Base-by-base conservation (phyloP, 1,140 invertebrate species). In the Habropoda laboriosa region DNA sequence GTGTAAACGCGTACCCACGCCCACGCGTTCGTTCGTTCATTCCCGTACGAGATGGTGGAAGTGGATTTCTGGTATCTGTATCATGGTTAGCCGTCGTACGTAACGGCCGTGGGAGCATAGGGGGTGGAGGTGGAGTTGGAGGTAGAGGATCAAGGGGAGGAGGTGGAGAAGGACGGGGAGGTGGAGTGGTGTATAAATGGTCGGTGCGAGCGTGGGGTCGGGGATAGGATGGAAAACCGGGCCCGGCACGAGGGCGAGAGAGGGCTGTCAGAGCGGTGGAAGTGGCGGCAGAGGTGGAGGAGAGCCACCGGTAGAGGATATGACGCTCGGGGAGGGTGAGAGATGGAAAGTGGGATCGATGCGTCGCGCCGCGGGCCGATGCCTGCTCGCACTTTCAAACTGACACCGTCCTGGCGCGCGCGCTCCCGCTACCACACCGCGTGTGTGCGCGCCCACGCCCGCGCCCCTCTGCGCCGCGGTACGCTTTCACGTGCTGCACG, bases 341-440 rank as follows among this genome's bases (percentile, higher is more conserved):
- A 74, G 81, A 81, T 82, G 86, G 89, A 73, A 78, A 83, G 83
- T 72, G 83, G 90, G 90, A 91, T 92, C 91, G 91, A 91, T 91
- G 88, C 89, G 91, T 91, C 90, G 91, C 91, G 91, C 90, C 89
- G 88, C 87, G 89, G 89, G 90, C 90, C 89, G 88, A 90, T 91
- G 86, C 82, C 85, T 90, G 88, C 90, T 90, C 89, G 86, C 89
- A 88, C 87, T 88, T 86, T 86, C 87, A 60, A 88, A 88, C 87
- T 82, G 86, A 86, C 81, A 88, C 79, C 80, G 82, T 81, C 70
- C 68, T 82, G 79, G 73, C 67, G 61, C 40, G 49, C 38, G 49
- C 38, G 58, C 30, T n/a, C 38, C 38, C 38, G 58, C 30, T n/a
- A 30, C 57, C 1, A 8, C 2, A 5, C 45, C 30, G 27, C 24